Conservation (phyloP, 2,888 invertebrate species). For the Megastigmus dorsalis region DNA sequence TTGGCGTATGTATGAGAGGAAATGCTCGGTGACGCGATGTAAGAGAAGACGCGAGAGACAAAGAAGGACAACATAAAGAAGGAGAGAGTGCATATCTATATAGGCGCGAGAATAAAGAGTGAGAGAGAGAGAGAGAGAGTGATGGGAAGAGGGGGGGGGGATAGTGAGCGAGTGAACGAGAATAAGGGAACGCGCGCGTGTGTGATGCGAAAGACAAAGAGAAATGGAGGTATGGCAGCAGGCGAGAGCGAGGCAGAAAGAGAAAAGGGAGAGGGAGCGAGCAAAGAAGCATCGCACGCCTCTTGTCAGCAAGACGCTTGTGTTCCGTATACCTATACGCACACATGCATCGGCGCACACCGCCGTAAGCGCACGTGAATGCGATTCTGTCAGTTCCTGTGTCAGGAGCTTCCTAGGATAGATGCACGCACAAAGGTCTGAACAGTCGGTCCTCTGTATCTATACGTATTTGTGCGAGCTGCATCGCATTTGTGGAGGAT, state of each 20-base stretch:
- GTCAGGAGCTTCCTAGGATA: neutral
- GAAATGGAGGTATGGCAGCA: conserved; percentile 2
- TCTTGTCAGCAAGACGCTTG: conserved; percentile 28
- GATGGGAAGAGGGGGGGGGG: neutral
- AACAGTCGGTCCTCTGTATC: too few relatives aligned
- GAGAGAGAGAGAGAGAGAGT: neutral
- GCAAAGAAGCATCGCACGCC: neutral
- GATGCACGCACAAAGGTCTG: too few relatives aligned
- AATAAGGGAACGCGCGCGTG: neutral
- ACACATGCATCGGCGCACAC: too few relatives aligned
- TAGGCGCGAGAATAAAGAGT: neutral
- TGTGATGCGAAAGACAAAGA: neutral
- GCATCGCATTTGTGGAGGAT: too few relatives aligned
- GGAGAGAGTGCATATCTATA: too few relatives aligned
- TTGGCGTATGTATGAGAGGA: conserved; percentile 14
- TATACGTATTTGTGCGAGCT: too few relatives aligned
- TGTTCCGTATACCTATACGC: too few relatives aligned
- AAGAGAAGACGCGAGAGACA: too few relatives aligned
- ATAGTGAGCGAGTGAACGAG: neutral
- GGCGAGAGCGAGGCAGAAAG: too few relatives aligned
- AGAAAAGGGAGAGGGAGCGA: too few relatives aligned
- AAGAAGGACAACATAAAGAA: neutral
- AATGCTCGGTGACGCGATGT: conserved; percentile 30
- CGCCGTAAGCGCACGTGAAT: conserved; percentile 1
- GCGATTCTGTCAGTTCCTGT: conserved; percentile 45